Conservation (phyloP, 2,888 invertebrate species). For the Endomychus coccineus region DNA sequence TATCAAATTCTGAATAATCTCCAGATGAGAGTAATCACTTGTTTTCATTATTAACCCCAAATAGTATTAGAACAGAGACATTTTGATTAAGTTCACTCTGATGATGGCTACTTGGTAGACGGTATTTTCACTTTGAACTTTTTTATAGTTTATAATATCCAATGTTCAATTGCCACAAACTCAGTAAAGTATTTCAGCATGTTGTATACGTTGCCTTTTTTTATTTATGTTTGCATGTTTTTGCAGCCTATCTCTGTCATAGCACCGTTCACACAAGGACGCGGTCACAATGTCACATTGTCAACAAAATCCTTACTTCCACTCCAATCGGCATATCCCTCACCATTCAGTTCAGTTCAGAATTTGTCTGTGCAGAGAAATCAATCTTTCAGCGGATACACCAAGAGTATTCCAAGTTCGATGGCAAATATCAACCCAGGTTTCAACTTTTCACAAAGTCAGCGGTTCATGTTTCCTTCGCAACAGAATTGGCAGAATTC, state of each 20-base stretch:
- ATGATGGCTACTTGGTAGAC: too few species aligned
- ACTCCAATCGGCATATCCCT: conserved; percentile 8
- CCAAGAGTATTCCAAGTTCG: conserved; percentile 11
- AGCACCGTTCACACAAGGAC: conserved; percentile 47
- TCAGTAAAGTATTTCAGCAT: neutral
- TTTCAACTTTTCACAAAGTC: conserved; percentile 12
- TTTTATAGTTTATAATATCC: too few species aligned
- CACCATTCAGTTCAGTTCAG: conserved; percentile 13
- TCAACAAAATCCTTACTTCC: conserved; percentile 25
- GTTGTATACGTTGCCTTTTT: conserved; percentile 12
- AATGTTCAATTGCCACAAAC: too few species aligned
- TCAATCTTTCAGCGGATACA: conserved; percentile 42
- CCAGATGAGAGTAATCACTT: too few species aligned
- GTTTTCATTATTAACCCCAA: too few species aligned
- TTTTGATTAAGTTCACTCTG: too few species aligned
- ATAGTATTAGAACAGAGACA: too few species aligned
- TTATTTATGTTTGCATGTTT: conserved; percentile 33
- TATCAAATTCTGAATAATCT: too few species aligned
- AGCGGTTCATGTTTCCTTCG: conserved; percentile 10
- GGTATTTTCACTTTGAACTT: too few species aligned
- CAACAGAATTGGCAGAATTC: neutral
- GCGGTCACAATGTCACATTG: conserved; percentile 24
- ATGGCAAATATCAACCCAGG: neutral
- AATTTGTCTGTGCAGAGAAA: conserved; percentile 32
- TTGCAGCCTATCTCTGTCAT: conserved; percentile 53